Evolutionary conservation across 2,113 vertebrate species (phyloP).

Genomic region (Menura novaehollandiae): DNA sequence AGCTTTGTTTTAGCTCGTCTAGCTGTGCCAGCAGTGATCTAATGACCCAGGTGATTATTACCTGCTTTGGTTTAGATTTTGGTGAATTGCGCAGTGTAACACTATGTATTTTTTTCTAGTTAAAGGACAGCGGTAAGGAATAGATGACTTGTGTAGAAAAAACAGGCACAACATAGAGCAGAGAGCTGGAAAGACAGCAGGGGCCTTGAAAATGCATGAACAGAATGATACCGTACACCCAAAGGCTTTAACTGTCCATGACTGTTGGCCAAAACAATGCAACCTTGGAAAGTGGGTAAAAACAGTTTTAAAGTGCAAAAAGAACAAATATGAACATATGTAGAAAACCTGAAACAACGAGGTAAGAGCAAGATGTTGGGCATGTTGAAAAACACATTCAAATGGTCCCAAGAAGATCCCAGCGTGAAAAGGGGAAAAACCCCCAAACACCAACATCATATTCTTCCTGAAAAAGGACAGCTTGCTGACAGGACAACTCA

Average conservation of each 20-base stretch:
- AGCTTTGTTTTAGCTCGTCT: not conserved
- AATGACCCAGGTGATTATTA: not conserved
- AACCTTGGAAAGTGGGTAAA: not conserved
- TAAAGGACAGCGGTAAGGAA: not conserved
- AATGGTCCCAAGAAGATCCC: not conserved
- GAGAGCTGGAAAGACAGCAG: not conserved
- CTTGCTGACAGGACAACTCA: not conserved
- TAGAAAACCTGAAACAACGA: not conserved
- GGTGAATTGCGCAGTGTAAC: not conserved
- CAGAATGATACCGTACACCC: not conserved
- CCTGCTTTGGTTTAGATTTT: not conserved
- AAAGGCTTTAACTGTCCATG: not conserved
- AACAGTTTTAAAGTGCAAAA: not conserved
- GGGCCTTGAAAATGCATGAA: not conserved
- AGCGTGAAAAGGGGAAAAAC: not conserved
- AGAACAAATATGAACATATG: not conserved
- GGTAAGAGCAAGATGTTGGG: not conserved
- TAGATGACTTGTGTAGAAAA: not conserved
- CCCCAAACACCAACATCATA: not conserved
- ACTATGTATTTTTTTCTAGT: not conserved
- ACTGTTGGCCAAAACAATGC: not conserved
- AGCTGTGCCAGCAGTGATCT: not conserved
- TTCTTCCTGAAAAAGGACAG: not conserved
- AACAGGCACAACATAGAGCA: not conserved
- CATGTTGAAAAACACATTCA: not conserved